Base-by-base conservation (phyloP, 2,113 vertebrate species). In the Callospermophilus lateralis region DNA sequence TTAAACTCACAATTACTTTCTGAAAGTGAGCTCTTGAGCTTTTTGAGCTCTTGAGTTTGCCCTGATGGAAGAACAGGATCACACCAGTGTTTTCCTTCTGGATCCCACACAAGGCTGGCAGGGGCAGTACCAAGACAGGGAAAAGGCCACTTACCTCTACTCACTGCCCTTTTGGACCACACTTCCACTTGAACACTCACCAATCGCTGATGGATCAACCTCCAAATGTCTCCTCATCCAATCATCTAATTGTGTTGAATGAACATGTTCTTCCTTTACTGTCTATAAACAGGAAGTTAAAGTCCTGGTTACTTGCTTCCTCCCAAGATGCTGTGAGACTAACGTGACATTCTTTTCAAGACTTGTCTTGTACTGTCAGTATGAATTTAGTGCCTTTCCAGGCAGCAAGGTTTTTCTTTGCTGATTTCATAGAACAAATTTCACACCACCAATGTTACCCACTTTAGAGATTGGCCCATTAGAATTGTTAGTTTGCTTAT, bases 341-440 rank as follows among this genome's bases (percentile, higher is more conserved):
- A 30, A 63, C 45, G 55, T 93, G 88, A 94, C 55, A 34, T 76
- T 83, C 80, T 86, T 92, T 86, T 92, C 55, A 78, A 94, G 88
- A 83, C 51, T 34, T 63, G 48, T 86, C 72, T 93, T 74, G 32
- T 48, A 76, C 67, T 32, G 58, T 97, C 76, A 63, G 58, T 77
- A 63, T 90, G 90, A 95, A 96, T 37, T 91, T 37, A 90, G 92
- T 96, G 91, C 95, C 97, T 94, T 96, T 79, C 55, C 58, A 79
- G 74, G 92, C 74, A 89, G 86, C 91, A 95, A 88, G 39, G 42
- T 72, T 90, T 84, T 93, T 80, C 97, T 94, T 84, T 91, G 89
- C 96, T 91, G 93, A 93, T 48, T 85, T 85, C 55, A 78, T n/a
- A 86, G 94, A 85, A 77, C 61, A 84, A 89, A 65, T 13, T 37